phyloP scores from a whole-genome alignment of 2,113 vertebrate genomes.

The Aegithalos caudatus region DNA sequence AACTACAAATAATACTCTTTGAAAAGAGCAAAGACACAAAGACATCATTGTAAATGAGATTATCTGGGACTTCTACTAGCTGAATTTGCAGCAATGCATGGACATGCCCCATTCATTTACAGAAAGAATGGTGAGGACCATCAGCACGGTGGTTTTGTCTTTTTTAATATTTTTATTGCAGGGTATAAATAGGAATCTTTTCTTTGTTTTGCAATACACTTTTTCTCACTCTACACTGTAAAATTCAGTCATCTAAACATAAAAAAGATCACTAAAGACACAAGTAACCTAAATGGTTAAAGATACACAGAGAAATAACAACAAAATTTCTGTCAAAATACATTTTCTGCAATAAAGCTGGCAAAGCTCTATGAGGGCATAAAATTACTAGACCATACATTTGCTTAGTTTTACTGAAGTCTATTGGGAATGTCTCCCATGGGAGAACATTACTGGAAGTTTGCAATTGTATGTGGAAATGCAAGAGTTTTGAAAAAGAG shows the following conservation, averaged over 20 bases:
- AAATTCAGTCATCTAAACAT: background rate
- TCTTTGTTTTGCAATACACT: background rate
- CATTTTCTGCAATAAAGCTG: background rate
- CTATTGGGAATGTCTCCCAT: background rate
- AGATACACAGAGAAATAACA: background rate
- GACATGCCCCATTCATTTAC: background rate
- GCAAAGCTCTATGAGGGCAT: background rate
- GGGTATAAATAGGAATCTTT: background rate
- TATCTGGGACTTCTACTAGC: background rate
- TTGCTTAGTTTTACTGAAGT: background rate
- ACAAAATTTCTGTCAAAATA: background rate
- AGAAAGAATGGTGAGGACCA: background rate
- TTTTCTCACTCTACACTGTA: background rate
- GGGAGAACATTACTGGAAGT: background rate
- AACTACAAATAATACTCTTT: background rate
- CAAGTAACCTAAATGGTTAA: background rate
- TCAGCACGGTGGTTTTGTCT: background rate
- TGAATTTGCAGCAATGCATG: background rate
- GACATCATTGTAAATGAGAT: background rate
- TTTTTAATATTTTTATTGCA: background rate
- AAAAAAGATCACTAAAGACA: background rate
- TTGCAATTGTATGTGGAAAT: background rate
- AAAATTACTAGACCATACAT: background rate
- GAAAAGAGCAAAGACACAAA: background rate
- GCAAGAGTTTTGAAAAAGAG: slow-evolving; percentile 13